Evolutionary conservation across 2,113 vertebrate genomes (phyloP).

Genomic region (Platichthys flesus): DNA sequence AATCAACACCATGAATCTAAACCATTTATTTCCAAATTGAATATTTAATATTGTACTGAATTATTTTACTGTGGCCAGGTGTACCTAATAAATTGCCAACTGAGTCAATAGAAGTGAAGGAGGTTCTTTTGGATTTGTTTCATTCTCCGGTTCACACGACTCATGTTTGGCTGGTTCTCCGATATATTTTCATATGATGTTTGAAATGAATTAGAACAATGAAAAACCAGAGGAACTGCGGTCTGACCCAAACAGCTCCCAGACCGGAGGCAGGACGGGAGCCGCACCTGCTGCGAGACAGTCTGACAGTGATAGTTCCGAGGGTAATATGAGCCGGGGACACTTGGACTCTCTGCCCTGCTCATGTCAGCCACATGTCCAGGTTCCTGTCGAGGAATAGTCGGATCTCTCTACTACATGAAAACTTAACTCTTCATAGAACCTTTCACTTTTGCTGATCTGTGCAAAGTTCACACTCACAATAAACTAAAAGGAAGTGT

Average conservation of each 20-base stretch:
- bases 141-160: background rate
- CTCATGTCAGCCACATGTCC: slow-evolving; percentile 13
- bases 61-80: no score
- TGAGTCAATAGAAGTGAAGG: background rate
- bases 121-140: background rate
- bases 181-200: background rate
- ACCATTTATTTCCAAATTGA: background rate
- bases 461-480: background rate
- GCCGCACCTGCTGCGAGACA: slow-evolving; percentile 62
- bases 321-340: slow-evolving; percentile 49
- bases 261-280: background rate
- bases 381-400: slow-evolving; percentile 28
- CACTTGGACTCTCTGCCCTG: slow-evolving; percentile 25
- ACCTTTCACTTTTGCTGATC: background rate
- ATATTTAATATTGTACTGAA: no score
- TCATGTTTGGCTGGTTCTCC: background rate
- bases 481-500: background rate
- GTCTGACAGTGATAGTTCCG: slow-evolving; percentile 36
- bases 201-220: background rate
- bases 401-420: background rate
- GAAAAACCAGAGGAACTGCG: slow-evolving; percentile 15
- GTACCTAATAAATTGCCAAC: background rate
- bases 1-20: background rate
- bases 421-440: background rate
- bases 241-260: slow-evolving; percentile 1